Conservation (phyloP, 2,113 vertebrate genomes). For the Raphicerus campestris region DNA sequence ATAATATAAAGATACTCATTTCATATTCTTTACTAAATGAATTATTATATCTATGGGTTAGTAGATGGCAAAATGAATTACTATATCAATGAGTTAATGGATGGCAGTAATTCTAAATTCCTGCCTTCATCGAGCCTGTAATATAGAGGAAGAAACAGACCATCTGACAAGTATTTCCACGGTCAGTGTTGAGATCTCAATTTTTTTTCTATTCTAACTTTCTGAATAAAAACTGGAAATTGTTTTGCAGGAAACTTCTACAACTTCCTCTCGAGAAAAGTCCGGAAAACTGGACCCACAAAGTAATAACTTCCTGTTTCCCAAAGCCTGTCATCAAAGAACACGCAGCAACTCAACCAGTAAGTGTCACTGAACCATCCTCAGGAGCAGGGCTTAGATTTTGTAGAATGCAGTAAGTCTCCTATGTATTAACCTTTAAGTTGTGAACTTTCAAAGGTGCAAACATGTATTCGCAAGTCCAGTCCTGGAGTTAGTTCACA, state of each 20-base stretch:
- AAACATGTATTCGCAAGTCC: not conserved
- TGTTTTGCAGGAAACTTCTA: slow-evolving; percentile 80
- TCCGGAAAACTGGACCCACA: slow-evolving; percentile 71
- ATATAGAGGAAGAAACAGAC: not conserved
- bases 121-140: not conserved
- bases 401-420: not conserved
- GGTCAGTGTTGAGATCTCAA: not conserved
- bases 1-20: not conserved
- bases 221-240: not conserved
- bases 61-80: not conserved
- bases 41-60: not conserved
- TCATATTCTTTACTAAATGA: not conserved
- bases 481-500: not conserved
- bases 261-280: slow-evolving; percentile 77
- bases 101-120: not conserved
- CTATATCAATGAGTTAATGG: not conserved
- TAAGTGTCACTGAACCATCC: slow-evolving; percentile 70
- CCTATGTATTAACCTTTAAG: not conserved
- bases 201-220: not conserved
- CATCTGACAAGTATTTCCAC: not conserved
- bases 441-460: not conserved
- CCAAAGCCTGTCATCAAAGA: slow-evolving; percentile 78
- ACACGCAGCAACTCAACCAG: slow-evolving; percentile 89
- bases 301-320: slow-evolving; percentile 72
- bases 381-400: not conserved